These are phyloP conservation scores for Entelurus aequoreus DNA, from an alignment of 2,113 vertebrate genomes.

Conservation along the genomic window DNA sequence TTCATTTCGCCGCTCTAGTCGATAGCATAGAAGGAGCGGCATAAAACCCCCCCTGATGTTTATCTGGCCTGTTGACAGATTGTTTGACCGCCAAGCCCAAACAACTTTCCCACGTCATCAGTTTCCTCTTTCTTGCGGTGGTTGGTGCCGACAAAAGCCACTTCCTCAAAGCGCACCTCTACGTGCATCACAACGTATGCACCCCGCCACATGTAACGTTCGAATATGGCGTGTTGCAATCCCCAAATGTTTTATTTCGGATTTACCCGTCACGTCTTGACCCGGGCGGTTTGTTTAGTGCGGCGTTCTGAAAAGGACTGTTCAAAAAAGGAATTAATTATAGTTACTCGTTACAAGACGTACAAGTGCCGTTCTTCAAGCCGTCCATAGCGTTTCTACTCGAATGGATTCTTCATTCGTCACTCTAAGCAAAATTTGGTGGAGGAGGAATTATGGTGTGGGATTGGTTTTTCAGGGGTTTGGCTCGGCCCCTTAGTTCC, in stretches of 20 bases:
- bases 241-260: background rate
- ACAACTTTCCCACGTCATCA: background rate
- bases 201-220: too few species aligned
- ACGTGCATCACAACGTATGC: too few species aligned
- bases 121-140: background rate
- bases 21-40: background rate
- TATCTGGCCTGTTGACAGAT: background rate
- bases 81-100: conserved; percentile 5
- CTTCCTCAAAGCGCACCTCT: background rate
- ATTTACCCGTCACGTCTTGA: background rate
- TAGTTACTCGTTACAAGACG: too few species aligned
- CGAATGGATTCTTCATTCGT: too few species aligned
- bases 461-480: too few species aligned
- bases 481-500: too few species aligned
- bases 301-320: too few species aligned
- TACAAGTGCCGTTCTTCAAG: too few species aligned
- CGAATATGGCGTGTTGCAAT: background rate
- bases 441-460: too few species aligned
- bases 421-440: too few species aligned
- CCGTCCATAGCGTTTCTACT: too few species aligned
- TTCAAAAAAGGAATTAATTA: too few species aligned
- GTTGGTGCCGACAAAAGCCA: background rate
- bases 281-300: background rate
- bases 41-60: conserved; percentile 19
- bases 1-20: background rate